Evolutionary conservation across 2,113 vertebrate species (phyloP), one percentile per base, ranked within the genome.

Genomic region (Parotia lawesii): DNA sequence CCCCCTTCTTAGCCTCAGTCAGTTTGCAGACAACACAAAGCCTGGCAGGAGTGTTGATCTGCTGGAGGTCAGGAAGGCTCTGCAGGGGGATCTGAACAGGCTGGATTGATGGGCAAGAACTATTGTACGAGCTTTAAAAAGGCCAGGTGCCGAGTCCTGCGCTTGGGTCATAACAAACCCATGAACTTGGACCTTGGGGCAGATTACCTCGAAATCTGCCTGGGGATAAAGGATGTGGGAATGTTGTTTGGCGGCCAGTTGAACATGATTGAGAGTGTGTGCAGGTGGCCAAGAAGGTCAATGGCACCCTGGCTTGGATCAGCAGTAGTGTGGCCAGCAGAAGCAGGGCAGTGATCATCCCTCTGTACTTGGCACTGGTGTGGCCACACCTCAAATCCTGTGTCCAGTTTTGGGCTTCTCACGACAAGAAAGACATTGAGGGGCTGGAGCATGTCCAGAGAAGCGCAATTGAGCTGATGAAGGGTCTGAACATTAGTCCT

Each of bases 401-500:
- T 10, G 8, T 28, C 33, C 44, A 44, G 19, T 44, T 73, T 73
- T 38, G 44, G 37, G 28, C 5, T 73, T 33, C 28, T 44, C 27
- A n/a, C 7, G 27, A 37, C 22, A 37, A 57, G 25, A 50, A 79
- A 50, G 37, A 44, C 4, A 5, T 2, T 38, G 19, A 48, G 11
- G 6, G 8, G 14, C 37, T 80, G 76, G 15, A 44, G 15, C 6
- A 2, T 7, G 12, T 33, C 18, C 37, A 51, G 37, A 33, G 23
- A 51, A 51, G 23, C 7, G 4, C 8, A 65, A 5, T 0, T 2
- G 16, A 58, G 23, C 4, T 65, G 25, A 7, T 24, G 24, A 35
- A 62, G n/a, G 7, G 35, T 31, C 35, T n/a, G 28, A 65, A 15
- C 22, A 27, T 6, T 11, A 44, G 18, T 16, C 10, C 42, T 72